Evolutionary conservation across 1,140 invertebrate genomes (phyloP).

Genomic region (Lycorma delicatula): DNA sequence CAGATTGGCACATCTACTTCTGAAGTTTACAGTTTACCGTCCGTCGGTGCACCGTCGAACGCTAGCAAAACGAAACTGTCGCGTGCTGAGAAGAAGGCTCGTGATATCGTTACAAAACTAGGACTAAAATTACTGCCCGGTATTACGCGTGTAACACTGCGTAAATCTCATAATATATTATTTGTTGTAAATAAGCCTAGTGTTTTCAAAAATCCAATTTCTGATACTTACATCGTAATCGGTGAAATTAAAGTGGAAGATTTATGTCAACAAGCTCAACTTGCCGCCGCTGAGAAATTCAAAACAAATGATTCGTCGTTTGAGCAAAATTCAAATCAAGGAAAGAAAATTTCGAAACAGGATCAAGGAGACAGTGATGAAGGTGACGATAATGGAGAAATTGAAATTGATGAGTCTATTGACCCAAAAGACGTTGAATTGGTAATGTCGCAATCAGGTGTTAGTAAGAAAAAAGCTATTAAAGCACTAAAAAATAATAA

Average conservation of each 20-base stretch:
- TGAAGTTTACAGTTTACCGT: slow-evolving; percentile 42
- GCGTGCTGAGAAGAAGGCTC: slow-evolving; percentile 96
- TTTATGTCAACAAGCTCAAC: slow-evolving; percentile 96
- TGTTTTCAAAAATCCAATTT: slow-evolving; percentile 97
- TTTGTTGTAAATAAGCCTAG: slow-evolving; percentile 99
- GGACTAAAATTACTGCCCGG: slow-evolving; percentile 91
- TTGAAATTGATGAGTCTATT: slow-evolving; percentile 93
- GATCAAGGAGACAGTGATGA: slow-evolving; percentile 73
- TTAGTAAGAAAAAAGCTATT: slow-evolving; percentile 83
- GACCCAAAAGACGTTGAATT: slow-evolving; percentile 98
- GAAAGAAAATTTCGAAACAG: too few relatives aligned
- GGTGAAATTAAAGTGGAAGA: slow-evolving; percentile 99
- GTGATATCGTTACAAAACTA: slow-evolving; percentile 98
- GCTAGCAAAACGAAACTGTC: slow-evolving; percentile 95
- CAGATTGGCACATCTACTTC: slow-evolving; percentile 50
- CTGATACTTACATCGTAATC: slow-evolving; percentile 99
- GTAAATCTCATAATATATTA: slow-evolving; percentile 98
- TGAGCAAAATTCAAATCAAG: too few relatives aligned
- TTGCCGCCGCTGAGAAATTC: slow-evolving; percentile 97
- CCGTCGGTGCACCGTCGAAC: slow-evolving; percentile 70
- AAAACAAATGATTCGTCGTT: slow-evolving; percentile 67
- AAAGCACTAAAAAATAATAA: slow-evolving; percentile 93
- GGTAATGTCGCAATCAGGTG: slow-evolving; percentile 97
- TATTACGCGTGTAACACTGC: slow-evolving; percentile 94
- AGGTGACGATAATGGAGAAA: slow-evolving; percentile 84